A percentile compares a stretch with the other conserved stretches of the same genome.
phyloP scores from a whole-genome alignment of 2,888 invertebrate species.

The Brenthis hecate region DNA sequence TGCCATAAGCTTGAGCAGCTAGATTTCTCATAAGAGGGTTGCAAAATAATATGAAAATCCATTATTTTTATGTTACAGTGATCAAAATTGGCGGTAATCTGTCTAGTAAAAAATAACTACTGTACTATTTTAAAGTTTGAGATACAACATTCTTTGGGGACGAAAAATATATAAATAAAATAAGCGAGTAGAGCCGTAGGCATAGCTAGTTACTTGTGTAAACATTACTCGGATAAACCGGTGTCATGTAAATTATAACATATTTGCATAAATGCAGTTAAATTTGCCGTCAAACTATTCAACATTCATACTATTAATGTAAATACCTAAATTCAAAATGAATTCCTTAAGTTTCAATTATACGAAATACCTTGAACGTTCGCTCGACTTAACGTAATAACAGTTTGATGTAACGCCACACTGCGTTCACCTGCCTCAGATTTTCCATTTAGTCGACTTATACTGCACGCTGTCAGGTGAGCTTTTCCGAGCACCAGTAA shows the following conservation, averaged over 20 bases:
- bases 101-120: too few species aligned
- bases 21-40: too few species aligned
- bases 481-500: background rate
- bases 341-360: constrained; percentile 56
- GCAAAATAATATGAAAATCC: too few species aligned
- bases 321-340: constrained; percentile 47
- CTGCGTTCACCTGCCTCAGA: constrained; percentile 43
- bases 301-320: constrained; percentile 28
- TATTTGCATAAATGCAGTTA: constrained; percentile 12
- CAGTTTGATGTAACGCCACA: constrained; percentile 47
- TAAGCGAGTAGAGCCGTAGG: background rate
- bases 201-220: background rate
- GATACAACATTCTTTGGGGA: background rate
- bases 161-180: background rate
- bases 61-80: too few species aligned
- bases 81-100: too few species aligned
- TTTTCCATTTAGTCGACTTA: constrained; percentile 44
- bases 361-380: constrained; percentile 47
- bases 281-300: constrained; percentile 16
- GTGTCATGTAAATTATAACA: background rate
- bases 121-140: too few species aligned
- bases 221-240: background rate
- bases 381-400: constrained; percentile 52
- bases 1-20: too few species aligned
- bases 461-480: constrained; percentile 26